A percentile compares a stretch with the other conserved stretches of the same genome.
Evolutionary conservation across 2,888 invertebrate species (phyloP).

Genomic region (Kuschelorhynchus macadamiae): DNA sequence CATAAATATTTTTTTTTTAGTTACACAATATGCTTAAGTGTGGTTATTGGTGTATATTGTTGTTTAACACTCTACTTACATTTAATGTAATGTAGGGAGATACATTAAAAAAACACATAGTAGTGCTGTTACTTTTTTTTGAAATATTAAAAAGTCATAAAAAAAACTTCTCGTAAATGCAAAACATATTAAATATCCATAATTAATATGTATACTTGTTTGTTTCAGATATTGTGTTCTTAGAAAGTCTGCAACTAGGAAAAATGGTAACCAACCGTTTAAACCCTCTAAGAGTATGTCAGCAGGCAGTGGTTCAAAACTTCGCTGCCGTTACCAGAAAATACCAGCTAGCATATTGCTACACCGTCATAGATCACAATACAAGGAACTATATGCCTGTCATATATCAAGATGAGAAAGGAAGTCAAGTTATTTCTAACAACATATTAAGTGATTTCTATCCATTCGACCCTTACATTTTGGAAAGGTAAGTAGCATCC

Average conservation of each 20-base stretch:
- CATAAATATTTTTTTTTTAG: too few species aligned
- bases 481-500: conserved; percentile 78
- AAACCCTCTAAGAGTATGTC: conserved; percentile 90
- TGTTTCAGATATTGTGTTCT: conserved; percentile 80
- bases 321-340: conserved; percentile 86
- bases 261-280: conserved; percentile 88
- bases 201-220: too few species aligned
- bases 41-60: too few species aligned
- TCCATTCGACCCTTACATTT: conserved; percentile 91
- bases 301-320: conserved; percentile 81
- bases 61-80: too few species aligned
- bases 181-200: too few species aligned
- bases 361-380: conserved; percentile 90
- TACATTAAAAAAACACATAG: too few species aligned
- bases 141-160: too few species aligned
- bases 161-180: too few species aligned
- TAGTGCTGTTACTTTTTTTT: too few species aligned
- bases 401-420: conserved; percentile 71
- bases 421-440: conserved; percentile 62
- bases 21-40: too few species aligned
- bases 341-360: conserved; percentile 94
- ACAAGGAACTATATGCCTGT: conserved; percentile 74
- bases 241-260: conserved; percentile 86
- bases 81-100: too few species aligned
- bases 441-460: conserved; percentile 78